phyloP scores from a whole-genome alignment of 2,888 invertebrate genomes.

The Bedellia somnulentella region DNA sequence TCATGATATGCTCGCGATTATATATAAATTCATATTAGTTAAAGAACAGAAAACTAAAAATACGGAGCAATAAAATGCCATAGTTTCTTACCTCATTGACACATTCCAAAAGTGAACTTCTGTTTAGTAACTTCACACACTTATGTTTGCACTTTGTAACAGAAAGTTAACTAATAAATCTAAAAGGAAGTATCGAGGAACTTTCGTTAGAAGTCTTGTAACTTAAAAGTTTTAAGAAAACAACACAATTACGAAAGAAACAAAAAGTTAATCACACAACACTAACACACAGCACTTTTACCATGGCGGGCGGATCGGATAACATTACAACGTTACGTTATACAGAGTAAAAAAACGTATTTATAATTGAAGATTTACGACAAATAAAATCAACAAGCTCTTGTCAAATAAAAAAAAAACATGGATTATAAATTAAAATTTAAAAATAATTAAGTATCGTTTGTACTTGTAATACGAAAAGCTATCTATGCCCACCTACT shows the following conservation, averaged over 20 bases:
- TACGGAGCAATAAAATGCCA: constrained; percentile 41
- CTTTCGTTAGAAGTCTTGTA: constrained; percentile 32
- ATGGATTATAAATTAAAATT: too few species aligned
- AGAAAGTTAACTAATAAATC: too few species aligned
- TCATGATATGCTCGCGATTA: too few species aligned
- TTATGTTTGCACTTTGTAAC: too few species aligned
- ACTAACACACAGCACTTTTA: constrained; percentile 51
- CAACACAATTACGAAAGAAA: constrained; percentile 46
- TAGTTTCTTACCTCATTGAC: constrained; percentile 58
- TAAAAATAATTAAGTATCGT: not conserved
- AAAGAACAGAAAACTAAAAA: too few species aligned
- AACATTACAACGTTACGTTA: not conserved
- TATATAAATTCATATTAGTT: too few species aligned
- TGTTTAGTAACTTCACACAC: too few species aligned
- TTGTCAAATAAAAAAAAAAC: not conserved
- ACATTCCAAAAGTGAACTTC: constrained; percentile 45
- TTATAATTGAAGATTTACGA: not conserved
- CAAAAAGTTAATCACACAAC: constrained; percentile 48
- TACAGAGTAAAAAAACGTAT: not conserved
- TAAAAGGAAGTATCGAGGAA: constrained; percentile 26
- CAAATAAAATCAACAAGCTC: not conserved
- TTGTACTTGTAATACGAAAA: not conserved
- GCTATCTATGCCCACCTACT: not conserved
- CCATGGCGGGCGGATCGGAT: constrained; percentile 29
- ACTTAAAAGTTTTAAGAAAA: constrained; percentile 41